Conservation (phyloP, 2,797 vertebrate species). For the Helicolenus hilgendorfi region DNA sequence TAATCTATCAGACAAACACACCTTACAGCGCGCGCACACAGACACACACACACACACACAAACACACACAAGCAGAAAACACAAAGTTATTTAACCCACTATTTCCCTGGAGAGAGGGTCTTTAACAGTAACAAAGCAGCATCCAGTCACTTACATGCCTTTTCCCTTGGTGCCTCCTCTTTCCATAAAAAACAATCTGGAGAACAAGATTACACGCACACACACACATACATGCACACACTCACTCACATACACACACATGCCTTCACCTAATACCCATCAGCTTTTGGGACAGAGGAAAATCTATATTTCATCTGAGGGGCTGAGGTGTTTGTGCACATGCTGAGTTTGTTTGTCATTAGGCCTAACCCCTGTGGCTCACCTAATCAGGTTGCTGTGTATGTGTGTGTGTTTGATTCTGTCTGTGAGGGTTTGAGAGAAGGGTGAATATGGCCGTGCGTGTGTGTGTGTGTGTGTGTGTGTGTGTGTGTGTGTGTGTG, state of each 20-base stretch:
- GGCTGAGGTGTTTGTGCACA: conserved; percentile 84
- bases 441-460: conserved; percentile 43
- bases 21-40: neutral
- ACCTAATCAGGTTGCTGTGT: conserved; percentile 83
- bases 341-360: conserved; percentile 88
- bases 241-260: conserved; percentile 25
- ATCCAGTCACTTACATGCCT: conserved; percentile 80
- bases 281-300: conserved; percentile 80
- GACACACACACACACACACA: conserved; percentile 5
- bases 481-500: conserved; percentile 11
- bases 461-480: neutral
- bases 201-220: conserved; percentile 59
- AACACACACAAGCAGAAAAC: conserved; percentile 18
- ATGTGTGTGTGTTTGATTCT: conserved; percentile 54
- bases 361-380: conserved; percentile 82
- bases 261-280: conserved; percentile 76
- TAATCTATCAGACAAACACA: conserved; percentile 60
- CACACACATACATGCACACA: conserved; percentile 30
- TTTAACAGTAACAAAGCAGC: conserved; percentile 82
- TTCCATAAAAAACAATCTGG: conserved; percentile 72
- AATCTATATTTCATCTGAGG: conserved; percentile 89
- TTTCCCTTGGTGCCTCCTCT: conserved; percentile 59
- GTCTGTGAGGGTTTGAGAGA: conserved; percentile 43
- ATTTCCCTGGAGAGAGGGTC: conserved; percentile 77
- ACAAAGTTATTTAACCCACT: conserved; percentile 69